These are phyloP conservation scores for Amphimedon queenslandica DNA, from an alignment of 37 sponge, comb jelly and placozoan genomes.

Conservation along the genomic window DNA sequence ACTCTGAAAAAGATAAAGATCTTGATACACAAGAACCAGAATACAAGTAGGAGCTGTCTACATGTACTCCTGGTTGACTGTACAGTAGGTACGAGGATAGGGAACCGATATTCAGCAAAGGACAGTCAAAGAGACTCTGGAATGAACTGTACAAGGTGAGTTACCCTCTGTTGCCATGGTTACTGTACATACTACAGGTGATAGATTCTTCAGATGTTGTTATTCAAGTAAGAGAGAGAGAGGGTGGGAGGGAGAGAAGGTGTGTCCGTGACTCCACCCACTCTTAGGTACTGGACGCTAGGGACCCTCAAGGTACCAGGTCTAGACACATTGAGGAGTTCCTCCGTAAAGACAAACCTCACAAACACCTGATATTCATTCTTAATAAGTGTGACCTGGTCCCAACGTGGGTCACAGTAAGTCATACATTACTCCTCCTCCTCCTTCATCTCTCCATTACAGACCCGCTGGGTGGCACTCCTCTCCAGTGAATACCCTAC, in stretches of 20 bases:
- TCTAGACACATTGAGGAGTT: constrained; percentile 86
- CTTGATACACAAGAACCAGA: constrained; percentile 56
- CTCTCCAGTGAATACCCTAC: constrained; percentile 93
- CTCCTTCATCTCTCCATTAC: not conserved
- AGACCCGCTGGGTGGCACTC: constrained; percentile 84
- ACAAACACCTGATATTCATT: constrained; percentile 94
- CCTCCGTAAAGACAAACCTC: constrained; percentile 85
- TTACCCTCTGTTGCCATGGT: not conserved
- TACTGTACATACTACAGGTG: constrained; percentile 29
- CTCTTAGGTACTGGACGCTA: constrained; percentile 91
- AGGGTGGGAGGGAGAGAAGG: not conserved
- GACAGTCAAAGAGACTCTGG: constrained; percentile 96
- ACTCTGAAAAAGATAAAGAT: constrained; percentile 47
- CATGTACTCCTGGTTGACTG: not conserved
- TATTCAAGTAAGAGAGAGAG: constrained; percentile 51
- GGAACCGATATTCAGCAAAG: constrained; percentile 82
- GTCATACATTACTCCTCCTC: constrained; percentile 7
- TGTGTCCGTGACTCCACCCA: constrained; percentile 17
- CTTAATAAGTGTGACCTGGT: constrained; percentile 99
- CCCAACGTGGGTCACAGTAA: constrained; percentile 96
- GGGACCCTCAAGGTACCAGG: constrained; percentile 94
- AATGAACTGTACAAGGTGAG: constrained; percentile 95
- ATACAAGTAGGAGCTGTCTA: constrained; percentile 35
- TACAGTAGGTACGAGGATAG: constrained; percentile 68
- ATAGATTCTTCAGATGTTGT: constrained; percentile 90